Base-by-base conservation (phyloP, 2,797 vertebrate genomes). In the Sebastes glaucus region DNA sequence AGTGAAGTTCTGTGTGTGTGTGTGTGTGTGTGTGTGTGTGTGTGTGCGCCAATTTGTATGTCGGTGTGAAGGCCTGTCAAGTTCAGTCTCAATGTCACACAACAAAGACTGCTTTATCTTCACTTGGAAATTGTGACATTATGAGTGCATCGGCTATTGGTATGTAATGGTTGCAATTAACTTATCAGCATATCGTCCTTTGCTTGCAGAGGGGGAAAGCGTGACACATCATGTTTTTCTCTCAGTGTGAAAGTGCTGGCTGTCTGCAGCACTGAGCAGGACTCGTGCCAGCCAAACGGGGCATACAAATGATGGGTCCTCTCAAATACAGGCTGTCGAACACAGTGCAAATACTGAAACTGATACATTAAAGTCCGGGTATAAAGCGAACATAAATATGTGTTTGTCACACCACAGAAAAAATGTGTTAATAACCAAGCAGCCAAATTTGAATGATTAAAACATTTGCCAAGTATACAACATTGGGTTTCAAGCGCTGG, bases 101-200 rank as follows among this genome's bases (percentile, higher is more conserved):
- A 77, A 89, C 87, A 92, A 93, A 90, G 84, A 84, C 68, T 10
- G 27, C 63, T 88, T 92, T 90, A 93, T 94, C 91, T 90, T 63
- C 38, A 57, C 67, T 84, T 77, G 71, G 66, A 81, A 83, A 74
- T 56, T 57, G 71, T 81, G 90, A 90, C 92, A 87, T 83, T 87
- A 87, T 64, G 78, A 88, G 86, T 84, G 77, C 73, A 80, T 81
- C 30, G 60, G 82, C 85, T 78, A 71, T 85, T 88, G 76, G 71
- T 87, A 88, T 78, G 86, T 92, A 93, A 94, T 89, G 77, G 81
- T 79, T 83, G 86, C 90, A 94, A 94, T 95, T 91, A 94, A 93
- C 91, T 77, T 94, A 93, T 95, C 86, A 86, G 82, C 81, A 81
- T 82, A 88, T 90, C 55, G 85, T 89, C 90, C 88, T 93, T 89